Evolutionary conservation across 1,140 invertebrate species (phyloP).

Genomic region (Heliothis virescens): DNA sequence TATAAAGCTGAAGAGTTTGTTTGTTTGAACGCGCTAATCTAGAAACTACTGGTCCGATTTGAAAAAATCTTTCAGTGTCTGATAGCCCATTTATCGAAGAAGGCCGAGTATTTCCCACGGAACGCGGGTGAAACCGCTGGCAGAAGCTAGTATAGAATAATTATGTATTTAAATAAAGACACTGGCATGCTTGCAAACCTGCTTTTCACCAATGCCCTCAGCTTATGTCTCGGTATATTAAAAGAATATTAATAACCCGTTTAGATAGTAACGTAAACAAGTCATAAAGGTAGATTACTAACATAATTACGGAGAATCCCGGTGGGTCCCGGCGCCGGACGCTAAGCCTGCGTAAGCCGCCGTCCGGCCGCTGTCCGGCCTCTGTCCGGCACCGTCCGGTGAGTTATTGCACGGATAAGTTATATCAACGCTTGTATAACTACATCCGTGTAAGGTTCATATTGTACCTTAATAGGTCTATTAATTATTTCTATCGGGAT

Average conservation of each 20-base stretch:
- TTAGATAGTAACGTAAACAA: slow-evolving; percentile 20
- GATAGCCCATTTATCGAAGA: too few species aligned
- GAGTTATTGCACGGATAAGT: slow-evolving; percentile 53
- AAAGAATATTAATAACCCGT: slow-evolving; percentile 18
- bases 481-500: slow-evolving; percentile 10
- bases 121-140: too few species aligned
- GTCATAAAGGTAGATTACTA: slow-evolving; percentile 49
- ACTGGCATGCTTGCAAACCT: too few species aligned
- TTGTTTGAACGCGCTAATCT: too few species aligned
- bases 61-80: too few species aligned
- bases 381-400: slow-evolving; percentile 29
- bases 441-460: slow-evolving; percentile 12
- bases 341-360: slow-evolving; percentile 48
- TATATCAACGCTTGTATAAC: slow-evolving; percentile 41
- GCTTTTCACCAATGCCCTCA: too few species aligned
- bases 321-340: slow-evolving; percentile 24
- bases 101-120: too few species aligned
- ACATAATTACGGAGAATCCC: slow-evolving; percentile 39
- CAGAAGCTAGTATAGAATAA: too few species aligned
- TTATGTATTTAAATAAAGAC: too few species aligned
- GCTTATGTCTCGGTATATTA: too few species aligned
- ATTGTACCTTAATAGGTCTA: slow-evolving; percentile 11
- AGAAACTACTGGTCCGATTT: too few species aligned
- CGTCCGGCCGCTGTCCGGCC: slow-evolving; percentile 31
- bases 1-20: too few species aligned